Conservation (phyloP, 2,797 vertebrate species). For the Sebastes dallii region DNA sequence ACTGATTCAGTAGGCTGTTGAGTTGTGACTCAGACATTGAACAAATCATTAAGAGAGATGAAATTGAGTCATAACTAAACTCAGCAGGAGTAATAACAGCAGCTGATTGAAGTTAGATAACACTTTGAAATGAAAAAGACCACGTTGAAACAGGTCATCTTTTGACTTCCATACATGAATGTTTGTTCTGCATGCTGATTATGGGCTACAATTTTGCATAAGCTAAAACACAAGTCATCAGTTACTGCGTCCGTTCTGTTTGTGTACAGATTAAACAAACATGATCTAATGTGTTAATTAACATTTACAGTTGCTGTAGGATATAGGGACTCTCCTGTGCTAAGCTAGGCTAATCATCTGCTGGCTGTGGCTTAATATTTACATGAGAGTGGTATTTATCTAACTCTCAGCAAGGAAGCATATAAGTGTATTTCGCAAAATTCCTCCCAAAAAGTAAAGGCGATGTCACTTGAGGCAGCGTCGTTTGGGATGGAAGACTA, state of each 20-base stretch:
- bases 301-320: background rate
- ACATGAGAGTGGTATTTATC: background rate
- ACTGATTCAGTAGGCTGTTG: constrained; percentile 1
- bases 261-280: background rate
- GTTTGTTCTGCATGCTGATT: background rate
- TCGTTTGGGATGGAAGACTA: too few species aligned
- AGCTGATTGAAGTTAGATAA: background rate
- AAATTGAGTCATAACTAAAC: background rate
- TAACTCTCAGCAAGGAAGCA: background rate
- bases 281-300: background rate
- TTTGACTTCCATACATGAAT: background rate
- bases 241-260: background rate
- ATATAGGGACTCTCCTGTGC: background rate
- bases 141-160: background rate
- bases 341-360: background rate
- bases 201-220: background rate
- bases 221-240: background rate
- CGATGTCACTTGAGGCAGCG: too few species aligned
- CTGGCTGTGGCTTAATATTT: background rate
- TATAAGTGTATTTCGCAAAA: background rate
- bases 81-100: background rate
- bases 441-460: too few species aligned
- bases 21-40: constrained; percentile 1
- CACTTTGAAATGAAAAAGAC: background rate
- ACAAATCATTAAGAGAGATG: background rate